Evolutionary conservation across 1,140 invertebrate genomes (phyloP).

Genomic region (Mylabris phalerata): DNA sequence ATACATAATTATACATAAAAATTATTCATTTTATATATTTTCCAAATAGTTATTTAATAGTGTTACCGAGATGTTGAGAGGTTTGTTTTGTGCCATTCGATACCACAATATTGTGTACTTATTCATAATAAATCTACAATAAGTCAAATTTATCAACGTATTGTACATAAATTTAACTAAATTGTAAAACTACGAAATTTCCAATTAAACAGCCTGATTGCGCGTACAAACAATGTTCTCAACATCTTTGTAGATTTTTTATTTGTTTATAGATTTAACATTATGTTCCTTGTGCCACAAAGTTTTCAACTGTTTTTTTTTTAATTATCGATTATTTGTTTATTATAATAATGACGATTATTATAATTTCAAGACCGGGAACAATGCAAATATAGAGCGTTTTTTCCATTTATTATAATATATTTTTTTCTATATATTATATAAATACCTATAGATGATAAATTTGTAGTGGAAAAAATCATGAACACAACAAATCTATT

Average conservation of each 20-base stretch:
- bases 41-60: conserved; percentile 27
- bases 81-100: neutral
- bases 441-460: no score
- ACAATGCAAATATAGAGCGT: no score
- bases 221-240: neutral
- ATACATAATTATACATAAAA: conserved; percentile 26
- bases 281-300: conserved; percentile 36
- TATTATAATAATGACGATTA: conserved; percentile 3
- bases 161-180: no score
- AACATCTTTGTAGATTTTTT: neutral
- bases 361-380: neutral
- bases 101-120: no score
- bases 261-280: conserved; percentile 12
- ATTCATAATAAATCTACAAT: no score
- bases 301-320: conserved; percentile 6
- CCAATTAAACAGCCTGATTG: no score
- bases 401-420: no score
- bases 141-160: no score
- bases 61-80: conserved; percentile 13
- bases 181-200: no score
- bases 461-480: no score
- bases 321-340: conserved; percentile 4
- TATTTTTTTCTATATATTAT: no score
- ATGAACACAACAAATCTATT: conserved; percentile 16
- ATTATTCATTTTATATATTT: conserved; percentile 26